These are phyloP conservation scores for Diarsia mendica DNA, from an alignment of 2,888 invertebrate species.

Conservation along the genomic window DNA sequence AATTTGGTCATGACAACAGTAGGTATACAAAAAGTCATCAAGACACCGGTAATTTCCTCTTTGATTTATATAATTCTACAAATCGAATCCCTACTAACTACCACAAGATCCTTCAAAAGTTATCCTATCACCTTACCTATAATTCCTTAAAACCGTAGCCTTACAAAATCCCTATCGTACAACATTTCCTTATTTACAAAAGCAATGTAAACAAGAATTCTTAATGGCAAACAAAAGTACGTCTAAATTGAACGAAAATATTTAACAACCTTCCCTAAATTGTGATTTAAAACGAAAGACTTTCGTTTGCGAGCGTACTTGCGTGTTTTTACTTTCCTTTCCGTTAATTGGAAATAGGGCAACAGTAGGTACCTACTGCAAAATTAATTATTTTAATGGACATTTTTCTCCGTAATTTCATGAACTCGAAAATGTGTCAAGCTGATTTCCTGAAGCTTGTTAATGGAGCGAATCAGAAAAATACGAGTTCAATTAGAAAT, in stretches of 20 bases:
- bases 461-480: constrained; percentile 29
- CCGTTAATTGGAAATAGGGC: constrained; percentile 58
- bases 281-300: constrained; percentile 40
- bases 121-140: constrained; percentile 8
- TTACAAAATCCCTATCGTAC: constrained; percentile 5
- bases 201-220: constrained; percentile 36
- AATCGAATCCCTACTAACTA: neutral
- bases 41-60: neutral
- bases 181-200: constrained; percentile 48
- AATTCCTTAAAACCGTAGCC: neutral
- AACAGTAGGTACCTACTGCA: constrained; percentile 34
- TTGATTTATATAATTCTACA: neutral
- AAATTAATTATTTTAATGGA: constrained; percentile 61
- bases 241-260: constrained; percentile 50
- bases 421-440: constrained; percentile 20
- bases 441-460: constrained; percentile 16
- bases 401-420: constrained; percentile 42
- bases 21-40: neutral
- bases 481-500: constrained; percentile 5
- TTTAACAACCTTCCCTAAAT: constrained; percentile 45
- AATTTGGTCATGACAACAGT: too few relatives aligned
- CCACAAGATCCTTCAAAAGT: constrained; percentile 11
- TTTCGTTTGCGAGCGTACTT: constrained; percentile 48
- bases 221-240: constrained; percentile 43
- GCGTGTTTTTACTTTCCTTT: constrained; percentile 62